These are phyloP conservation scores for Balaeniceps rex DNA, from an alignment of 2,113 vertebrate genomes.

Conservation along the genomic window DNA sequence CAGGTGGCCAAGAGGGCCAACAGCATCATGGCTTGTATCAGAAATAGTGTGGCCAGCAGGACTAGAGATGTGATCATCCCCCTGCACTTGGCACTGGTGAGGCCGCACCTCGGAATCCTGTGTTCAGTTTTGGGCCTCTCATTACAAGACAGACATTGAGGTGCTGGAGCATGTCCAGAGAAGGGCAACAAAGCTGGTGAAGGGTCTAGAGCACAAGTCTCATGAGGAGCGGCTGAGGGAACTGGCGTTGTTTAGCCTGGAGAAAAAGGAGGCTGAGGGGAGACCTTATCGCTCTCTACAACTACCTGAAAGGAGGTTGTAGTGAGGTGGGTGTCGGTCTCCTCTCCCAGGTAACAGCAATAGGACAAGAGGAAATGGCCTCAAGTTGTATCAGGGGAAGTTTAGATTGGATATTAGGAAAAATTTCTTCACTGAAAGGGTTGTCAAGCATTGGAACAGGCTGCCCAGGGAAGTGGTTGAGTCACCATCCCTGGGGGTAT, in stretches of 20 bases:
- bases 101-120: not conserved
- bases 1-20: not conserved
- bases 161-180: not conserved
- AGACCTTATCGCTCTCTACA: not conserved
- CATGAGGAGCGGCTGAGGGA: not conserved
- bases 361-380: not conserved
- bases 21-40: not conserved
- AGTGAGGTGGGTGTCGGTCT: rapidly evolving
- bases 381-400: not conserved
- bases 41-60: not conserved
- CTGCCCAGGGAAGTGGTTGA: not conserved
- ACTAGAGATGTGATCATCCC: rapidly evolving
- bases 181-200: not conserved
- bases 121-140: not conserved
- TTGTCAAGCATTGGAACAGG: not conserved
- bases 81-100: not conserved
- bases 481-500: not conserved
- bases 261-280: not conserved
- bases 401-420: not conserved
- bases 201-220: too few relatives aligned
- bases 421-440: not conserved
- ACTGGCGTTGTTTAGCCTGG: not conserved
- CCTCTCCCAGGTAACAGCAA: not conserved
- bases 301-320: not conserved
- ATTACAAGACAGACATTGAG: not conserved